Evolutionary conservation across 2,888 invertebrate genomes (phyloP), one percentile per base, ranked within the genome.

Genomic region (Baronia brevicornis): DNA sequence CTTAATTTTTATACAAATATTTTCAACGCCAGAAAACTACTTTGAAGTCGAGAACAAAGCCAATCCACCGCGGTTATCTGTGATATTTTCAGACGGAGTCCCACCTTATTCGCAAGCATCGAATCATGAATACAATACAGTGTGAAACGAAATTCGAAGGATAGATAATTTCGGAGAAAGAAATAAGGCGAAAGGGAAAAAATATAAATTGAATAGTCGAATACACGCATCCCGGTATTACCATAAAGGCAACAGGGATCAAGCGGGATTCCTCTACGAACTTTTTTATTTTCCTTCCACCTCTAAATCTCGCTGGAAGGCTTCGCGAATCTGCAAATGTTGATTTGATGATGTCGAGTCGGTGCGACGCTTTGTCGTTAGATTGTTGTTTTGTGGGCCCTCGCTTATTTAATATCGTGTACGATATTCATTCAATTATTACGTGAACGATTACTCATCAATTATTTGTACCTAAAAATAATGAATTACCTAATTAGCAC

Each of bases 281-380:
- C 80, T 84, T 84, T 82, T 84, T 84, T 84, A 84, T 84, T 84
- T 82, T 82, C 80, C 78, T 78, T 77, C 80, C 75, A 82, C 82
- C 80, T 82, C 82, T 84, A 84, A 82, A 84, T 84, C 84, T 82
- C 77, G 57, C 66, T 60, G 68, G 70, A 82, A 82, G 82, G 79
- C 80, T 77, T 68, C 79, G 84, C 72, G 78, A 84, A 84, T 85
- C 84, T 84, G 84, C 82, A 84, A 84, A 84, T 84, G 84, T 77
- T 84, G 84, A 84, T 84, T 84, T 84, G 84, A 84, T 84, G 84
- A 84, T 84, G 71, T 66, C 62, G 57, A 35, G 44, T 39, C 44
- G 38, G 15, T 6, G 19, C 31, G 11, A 12, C 34, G 28, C 30
- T 36, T 27, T 11, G 22, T 18, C 20, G 18, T 6, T 10, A 8